Percentiles rank a stretch among this genome's conserved stretches.
Evolutionary conservation across 2,888 invertebrate genomes (phyloP).

Genomic region (Parnassius smintheus): DNA sequence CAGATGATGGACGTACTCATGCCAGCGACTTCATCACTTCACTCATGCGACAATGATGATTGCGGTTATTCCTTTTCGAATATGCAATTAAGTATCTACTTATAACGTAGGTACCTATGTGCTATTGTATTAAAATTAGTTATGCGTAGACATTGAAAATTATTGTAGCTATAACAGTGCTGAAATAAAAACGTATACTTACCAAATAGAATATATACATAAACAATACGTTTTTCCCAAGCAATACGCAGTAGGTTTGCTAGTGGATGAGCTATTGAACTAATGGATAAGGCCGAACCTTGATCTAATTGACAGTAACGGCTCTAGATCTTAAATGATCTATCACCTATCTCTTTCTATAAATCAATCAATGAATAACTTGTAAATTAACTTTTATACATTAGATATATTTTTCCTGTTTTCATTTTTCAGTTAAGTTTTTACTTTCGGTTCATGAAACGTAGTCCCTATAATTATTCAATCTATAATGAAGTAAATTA

Average conservation of each 20-base stretch:
- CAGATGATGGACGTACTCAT: no score
- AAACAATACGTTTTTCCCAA: slow-evolving; percentile 1
- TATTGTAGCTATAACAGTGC: slow-evolving; percentile 9
- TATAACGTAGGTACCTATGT: slow-evolving; percentile 19
- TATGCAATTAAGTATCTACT: slow-evolving; percentile 21
- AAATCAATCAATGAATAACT: no score
- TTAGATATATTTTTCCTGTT: no score
- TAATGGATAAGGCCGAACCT: slow-evolving; percentile 67
- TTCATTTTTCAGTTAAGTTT: no score
- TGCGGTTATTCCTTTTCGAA: slow-evolving; percentile 18
- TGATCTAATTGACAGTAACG: slow-evolving; percentile 62
- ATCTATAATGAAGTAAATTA: no score
- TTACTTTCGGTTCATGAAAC: no score
- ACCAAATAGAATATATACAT: no score
- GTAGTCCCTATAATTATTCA: no score
- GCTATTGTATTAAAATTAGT: slow-evolving; percentile 22
- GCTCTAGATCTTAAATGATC: slow-evolving; percentile 49
- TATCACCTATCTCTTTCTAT: slow-evolving; percentile 34
- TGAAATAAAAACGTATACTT: slow-evolving; percentile 32
- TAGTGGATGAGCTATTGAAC: slow-evolving; percentile 43
- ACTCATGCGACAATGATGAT: slow-evolving; percentile 13
- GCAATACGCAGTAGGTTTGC: slow-evolving; percentile 6
- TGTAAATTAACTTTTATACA: no score
- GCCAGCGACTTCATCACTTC: background rate
- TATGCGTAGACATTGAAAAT: slow-evolving; percentile 27